These are phyloP conservation scores for Buphagus erythrorhynchus DNA, from an alignment of 2,797 vertebrate species.

Conservation along the genomic window DNA sequence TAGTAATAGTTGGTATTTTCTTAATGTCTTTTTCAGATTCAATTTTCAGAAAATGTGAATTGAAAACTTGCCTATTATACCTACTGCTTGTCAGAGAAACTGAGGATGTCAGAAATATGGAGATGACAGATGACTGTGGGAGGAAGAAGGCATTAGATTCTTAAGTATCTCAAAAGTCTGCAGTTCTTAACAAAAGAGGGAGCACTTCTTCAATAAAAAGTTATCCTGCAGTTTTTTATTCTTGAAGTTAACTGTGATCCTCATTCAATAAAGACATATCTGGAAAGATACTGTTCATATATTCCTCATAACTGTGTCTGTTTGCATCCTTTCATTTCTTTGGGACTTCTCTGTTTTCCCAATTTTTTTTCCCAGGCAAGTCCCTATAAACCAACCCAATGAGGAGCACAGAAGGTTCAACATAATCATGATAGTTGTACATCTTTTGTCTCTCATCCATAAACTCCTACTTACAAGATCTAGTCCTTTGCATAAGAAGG, in stretches of 20 bases:
- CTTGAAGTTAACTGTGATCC: not conserved
- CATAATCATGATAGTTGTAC: rapidly evolving
- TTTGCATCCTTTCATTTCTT: not conserved
- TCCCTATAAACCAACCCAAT: not conserved
- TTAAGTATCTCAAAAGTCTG: not conserved
- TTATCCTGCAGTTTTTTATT: not conserved
- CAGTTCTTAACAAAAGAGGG: not conserved
- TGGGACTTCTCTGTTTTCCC: not conserved
- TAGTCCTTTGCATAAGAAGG: not conserved
- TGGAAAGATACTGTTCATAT: not conserved
- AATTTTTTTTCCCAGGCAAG: not conserved
- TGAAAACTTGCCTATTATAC: not conserved
- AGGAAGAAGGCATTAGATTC: not conserved
- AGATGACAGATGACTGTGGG: not conserved
- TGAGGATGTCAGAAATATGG: not conserved
- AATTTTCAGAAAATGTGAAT: slow-evolving; percentile 17
- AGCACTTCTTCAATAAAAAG: not conserved
- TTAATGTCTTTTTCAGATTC: not conserved
- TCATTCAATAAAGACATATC: not conserved
- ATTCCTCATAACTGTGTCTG: not conserved
- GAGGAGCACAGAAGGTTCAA: not conserved
- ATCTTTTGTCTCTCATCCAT: not conserved
- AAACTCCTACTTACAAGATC: not conserved
- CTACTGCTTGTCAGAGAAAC: not conserved
- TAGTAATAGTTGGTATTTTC: not conserved